Evolutionary conservation across 2,797 vertebrate genomes (phyloP), one percentile per base, ranked within the genome.

Genomic region (Ctenochaetus hawaiiensis): DNA sequence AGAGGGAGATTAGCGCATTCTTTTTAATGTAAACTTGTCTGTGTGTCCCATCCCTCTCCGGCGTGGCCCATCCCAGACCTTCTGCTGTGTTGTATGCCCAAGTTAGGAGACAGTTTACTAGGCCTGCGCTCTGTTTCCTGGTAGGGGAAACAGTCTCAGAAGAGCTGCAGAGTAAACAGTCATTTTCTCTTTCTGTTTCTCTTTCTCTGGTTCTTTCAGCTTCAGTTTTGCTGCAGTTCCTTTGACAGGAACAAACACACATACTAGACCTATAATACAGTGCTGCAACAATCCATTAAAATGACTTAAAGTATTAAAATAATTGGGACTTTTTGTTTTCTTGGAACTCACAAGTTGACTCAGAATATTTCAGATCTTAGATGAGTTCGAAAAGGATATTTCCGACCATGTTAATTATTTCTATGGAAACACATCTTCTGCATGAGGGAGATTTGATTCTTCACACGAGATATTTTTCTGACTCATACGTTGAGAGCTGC

Each of bases 41-140:
- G 77, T 23, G 73, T 85, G 74, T 67, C 61, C 59, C 69, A 70
- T 85, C 88, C 45, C 76, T 56, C 75, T 30, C 47, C 10, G 80
- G 77, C 72, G 87, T 80, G n/a, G 52, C 86, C 57, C 81, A 75
- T 89, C 77, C 68, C 80, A 75, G 88, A 77, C 82, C 71, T 86
- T 82, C 91, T 91, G 90, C 87, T 76, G 89, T 10, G 52, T 84
- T 53, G 65, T 81, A 94, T 96, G 95, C 90, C 96, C 96, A 96
- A 95, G 93, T 97, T 96, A 96, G 96, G 97, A 95, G 93, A 96
- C 93, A 86, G 90, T 94, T 89, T 81, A 85, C 71, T 65, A 85
- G 62, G 79, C 16, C 76, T 94, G 94, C 91, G 17, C 76, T 92
- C 65, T 71, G 66, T 78, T 85, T 89, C 88, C 83, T 75, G 83